Base-by-base conservation (phyloP, 2,888 invertebrate species). In the Apodemia mormo region DNA sequence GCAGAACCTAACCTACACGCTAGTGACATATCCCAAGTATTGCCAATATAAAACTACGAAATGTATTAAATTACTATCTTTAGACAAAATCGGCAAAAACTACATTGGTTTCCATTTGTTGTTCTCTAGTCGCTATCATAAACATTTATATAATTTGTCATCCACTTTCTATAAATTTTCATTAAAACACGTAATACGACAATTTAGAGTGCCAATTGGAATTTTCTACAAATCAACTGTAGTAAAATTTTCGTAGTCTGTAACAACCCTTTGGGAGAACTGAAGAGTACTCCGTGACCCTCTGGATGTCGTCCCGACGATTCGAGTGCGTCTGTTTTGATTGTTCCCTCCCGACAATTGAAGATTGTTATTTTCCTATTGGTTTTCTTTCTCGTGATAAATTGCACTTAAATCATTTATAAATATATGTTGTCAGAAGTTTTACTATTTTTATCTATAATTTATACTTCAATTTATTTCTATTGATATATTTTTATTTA, bases 201-300 rank as follows among this genome's bases (percentile, higher is more conserved):
- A 74, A 72, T 70, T 76, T 77, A 74, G 68, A 79, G 79, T 81
- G 81, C 78, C 87, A 89, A 92, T 91, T 83, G 86, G 86, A 85
- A 88, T 89, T 87, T 86, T 85, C 82, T 87, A 86, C 86, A 90
- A 90, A 90, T 89, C 88, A 89, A 87, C 85, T 83, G 86, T 86
- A 86, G 86, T 88, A 85, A 89, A 87, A 86, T 85, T 82, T 79
- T 82, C 78, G 81, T 81, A 80, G 84, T 82, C 83, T 80, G 88
- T 86, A 87, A 90, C 92, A 92, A 92, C 90, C 91, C 91, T 92
- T 92, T 88, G 82, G 72, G 71, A 71, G 66, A 58, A 58, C 70
- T 76, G 69, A 75, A 84, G 83, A 72, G 79, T 75, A 77, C 84
- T 80, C 70, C 72, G 83, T 74, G 74, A 76, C 80, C 80, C 85